A percentile compares a stretch with the other conserved stretches of the same genome.
Conservation (phyloP, 2,113 vertebrate species). For the Callospermophilus lateralis region DNA sequence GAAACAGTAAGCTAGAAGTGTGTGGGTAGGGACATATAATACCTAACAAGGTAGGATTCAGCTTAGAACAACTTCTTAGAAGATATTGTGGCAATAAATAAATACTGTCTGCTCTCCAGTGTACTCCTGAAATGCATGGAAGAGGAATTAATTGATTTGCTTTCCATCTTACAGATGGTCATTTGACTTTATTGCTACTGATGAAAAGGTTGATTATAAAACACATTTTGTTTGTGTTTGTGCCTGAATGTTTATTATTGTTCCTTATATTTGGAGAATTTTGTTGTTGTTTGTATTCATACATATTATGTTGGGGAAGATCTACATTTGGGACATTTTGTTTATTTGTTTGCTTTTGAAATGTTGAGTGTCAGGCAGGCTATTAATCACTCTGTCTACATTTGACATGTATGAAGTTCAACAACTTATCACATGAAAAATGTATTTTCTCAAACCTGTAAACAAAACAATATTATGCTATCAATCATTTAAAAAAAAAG, state of each 20-base stretch:
- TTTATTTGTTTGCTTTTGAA: not conserved
- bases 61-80: not conserved
- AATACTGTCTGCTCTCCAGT: not conserved
- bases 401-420: not conserved
- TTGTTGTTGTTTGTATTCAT: not conserved
- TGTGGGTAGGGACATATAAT: not conserved
- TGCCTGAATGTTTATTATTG: not conserved
- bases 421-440: not conserved
- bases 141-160: not conserved
- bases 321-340: not conserved
- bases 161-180: not conserved
- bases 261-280: not conserved
- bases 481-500: not conserved
- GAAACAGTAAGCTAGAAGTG: not conserved
- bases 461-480: not conserved
- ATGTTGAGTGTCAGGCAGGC: not conserved
- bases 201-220: not conserved
- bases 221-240: fast-evolving
- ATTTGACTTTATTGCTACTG: not conserved
- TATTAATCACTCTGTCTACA: not conserved
- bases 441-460: not conserved
- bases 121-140: not conserved
- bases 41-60: not conserved
- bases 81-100: not conserved
- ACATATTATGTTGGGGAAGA: not conserved